A percentile compares a stretch with the other conserved stretches of the same genome.
Evolutionary conservation across 2,113 vertebrate genomes (phyloP).

Genomic region (Coptodon bakossiorum): DNA sequence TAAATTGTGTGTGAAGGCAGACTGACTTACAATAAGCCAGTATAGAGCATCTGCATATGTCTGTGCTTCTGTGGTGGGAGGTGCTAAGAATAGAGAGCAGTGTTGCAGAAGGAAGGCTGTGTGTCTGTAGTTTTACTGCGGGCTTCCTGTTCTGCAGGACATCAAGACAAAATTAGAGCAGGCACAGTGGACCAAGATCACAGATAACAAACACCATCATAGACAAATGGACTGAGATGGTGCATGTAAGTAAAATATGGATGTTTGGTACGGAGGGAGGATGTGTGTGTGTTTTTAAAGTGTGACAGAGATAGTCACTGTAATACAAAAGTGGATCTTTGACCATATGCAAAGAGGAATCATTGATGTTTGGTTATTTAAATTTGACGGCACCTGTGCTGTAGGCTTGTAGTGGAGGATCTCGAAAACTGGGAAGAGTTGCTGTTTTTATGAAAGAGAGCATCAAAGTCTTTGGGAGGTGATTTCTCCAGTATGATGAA

Average conservation of each 20-base stretch:
- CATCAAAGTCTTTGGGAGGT: not conserved
- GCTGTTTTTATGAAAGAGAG: not conserved
- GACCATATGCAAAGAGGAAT: not conserved
- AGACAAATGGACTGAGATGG: not conserved
- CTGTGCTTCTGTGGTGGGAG: not conserved
- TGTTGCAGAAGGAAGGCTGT: not conserved
- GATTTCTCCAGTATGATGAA: not conserved
- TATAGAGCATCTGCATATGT: not conserved
- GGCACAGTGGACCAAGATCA: not conserved
- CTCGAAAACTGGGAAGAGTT: not conserved
- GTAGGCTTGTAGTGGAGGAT: not conserved
- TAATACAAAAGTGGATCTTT: not conserved
- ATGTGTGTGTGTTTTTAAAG: not conserved
- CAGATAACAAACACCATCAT: not conserved
- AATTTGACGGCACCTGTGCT: not conserved
- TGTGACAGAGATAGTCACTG: not conserved
- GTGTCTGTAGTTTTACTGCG: not conserved
- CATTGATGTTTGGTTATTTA: not conserved
- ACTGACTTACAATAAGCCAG: not conserved
- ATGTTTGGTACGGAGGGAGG: not conserved
- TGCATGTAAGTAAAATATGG: not conserved
- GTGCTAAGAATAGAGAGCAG: not conserved
- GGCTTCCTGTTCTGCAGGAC: not conserved
- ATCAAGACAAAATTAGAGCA: conserved; percentile 4
- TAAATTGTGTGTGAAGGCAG: not conserved